A percentile compares a stretch with the other conserved stretches of the same genome.
Evolutionary conservation across 1,140 invertebrate genomes (phyloP).

Genomic region (Heterodera schachtii): DNA sequence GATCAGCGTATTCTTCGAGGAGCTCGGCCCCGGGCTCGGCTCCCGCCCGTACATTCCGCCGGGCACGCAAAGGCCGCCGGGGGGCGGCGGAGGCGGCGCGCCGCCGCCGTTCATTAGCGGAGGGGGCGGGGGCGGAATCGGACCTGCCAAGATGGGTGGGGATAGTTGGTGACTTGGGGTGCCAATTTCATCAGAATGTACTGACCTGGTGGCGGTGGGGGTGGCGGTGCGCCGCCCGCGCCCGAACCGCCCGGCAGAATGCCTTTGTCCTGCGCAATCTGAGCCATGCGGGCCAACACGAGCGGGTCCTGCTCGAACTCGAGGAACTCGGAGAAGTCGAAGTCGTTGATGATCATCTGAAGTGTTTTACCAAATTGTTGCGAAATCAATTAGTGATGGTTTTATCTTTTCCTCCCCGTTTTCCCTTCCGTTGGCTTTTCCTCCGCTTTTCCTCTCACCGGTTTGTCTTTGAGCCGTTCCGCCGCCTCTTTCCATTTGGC

Average conservation of each 20-base stretch:
- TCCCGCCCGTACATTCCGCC: slow-evolving; percentile 44
- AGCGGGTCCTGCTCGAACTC: slow-evolving; percentile 67
- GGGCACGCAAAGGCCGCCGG: slow-evolving; percentile 52
- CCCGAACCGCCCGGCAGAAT: slow-evolving; percentile 51
- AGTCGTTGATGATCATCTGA: slow-evolving; percentile 84
- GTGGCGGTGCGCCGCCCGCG: slow-evolving; percentile 38
- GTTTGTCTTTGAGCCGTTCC: slow-evolving; percentile 34
- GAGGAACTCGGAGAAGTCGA: slow-evolving; percentile 89
- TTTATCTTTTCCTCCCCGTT: slow-evolving; percentile 70
- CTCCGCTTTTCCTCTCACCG: neutral
- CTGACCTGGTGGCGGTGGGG: slow-evolving; percentile 45
- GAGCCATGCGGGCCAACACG: slow-evolving; percentile 54
- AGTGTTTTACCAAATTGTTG: neutral
- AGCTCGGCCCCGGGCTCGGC: slow-evolving; percentile 51
- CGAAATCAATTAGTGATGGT: neutral
- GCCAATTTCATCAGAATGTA: no score
- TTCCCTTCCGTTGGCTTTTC: neutral
- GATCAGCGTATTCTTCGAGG: slow-evolving; percentile 75
- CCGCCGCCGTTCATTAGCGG: slow-evolving; percentile 44
- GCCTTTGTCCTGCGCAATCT: slow-evolving; percentile 54
- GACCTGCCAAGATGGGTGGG: slow-evolving; percentile 1
- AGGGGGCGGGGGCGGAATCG: slow-evolving; percentile 63
- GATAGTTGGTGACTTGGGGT: no score
- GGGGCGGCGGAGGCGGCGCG: slow-evolving; percentile 65
- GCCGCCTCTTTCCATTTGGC: slow-evolving; percentile 68